Conservation (phyloP, 2,113 vertebrate genomes). For the Siphamia tubifer region DNA sequence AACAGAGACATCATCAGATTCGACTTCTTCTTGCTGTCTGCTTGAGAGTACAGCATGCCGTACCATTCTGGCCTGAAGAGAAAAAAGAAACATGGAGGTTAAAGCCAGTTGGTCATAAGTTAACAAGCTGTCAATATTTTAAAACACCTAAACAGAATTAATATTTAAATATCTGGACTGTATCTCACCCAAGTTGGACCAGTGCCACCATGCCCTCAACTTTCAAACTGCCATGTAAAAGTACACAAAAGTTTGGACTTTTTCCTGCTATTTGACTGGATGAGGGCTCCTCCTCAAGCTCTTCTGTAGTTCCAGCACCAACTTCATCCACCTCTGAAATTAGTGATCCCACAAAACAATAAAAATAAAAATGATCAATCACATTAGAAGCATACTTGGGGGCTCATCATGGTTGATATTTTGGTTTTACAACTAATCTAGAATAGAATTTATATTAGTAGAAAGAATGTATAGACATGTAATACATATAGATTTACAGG, state of each 20-base stretch:
- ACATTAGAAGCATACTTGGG: no score
- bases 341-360: no score
- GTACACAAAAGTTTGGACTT: conserved; percentile 97
- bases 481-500: no score
- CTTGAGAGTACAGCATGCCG: conserved; percentile 98
- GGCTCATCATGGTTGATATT: no score
- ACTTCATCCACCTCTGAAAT: conserved; percentile 92
- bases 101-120: neutral
- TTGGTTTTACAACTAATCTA: no score
- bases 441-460: no score
- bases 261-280: conserved; percentile 97
- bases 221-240: conserved; percentile 96
- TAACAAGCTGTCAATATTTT: neutral
- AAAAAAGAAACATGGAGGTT: neutral
- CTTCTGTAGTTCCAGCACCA: conserved; percentile 91
- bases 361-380: no score
- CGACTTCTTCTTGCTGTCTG: conserved; percentile 99
- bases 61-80: conserved; percentile 89
- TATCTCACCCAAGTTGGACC: conserved; percentile 91
- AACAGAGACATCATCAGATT: conserved; percentile 99
- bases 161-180: neutral
- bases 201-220: conserved; percentile 99
- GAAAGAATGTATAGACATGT: no score
- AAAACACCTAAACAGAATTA: neutral
- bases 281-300: conserved; percentile 93